These are phyloP conservation scores for Brachyptera risi DNA, from an alignment of 2,888 invertebrate species.

Conservation along the genomic window DNA sequence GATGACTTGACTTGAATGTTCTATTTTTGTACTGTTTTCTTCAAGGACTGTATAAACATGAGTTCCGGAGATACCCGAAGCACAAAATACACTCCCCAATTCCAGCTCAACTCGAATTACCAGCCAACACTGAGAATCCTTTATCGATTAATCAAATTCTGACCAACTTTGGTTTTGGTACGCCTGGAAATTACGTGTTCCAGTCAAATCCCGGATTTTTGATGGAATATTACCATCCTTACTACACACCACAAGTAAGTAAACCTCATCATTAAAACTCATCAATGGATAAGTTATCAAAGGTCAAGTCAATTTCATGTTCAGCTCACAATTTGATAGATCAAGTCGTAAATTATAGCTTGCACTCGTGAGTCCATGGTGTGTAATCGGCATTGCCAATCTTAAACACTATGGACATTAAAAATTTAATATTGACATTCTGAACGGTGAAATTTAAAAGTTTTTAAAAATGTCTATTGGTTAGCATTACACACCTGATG, in stretches of 20 bases:
- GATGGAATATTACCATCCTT: conserved; percentile 27
- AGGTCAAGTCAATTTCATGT: no score
- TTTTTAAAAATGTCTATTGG: no score
- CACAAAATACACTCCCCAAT: conserved; percentile 11
- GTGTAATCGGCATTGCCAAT: no score
- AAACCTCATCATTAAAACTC: no score
- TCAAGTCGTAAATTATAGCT: no score
- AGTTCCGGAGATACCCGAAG: conserved; percentile 4
- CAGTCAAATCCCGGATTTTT: conserved; percentile 19
- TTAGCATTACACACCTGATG: no score
- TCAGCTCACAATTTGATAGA: no score
- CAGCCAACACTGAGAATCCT: not conserved
- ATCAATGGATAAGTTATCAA: no score
- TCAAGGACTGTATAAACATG: conserved; percentile 24
- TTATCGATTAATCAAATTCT: not conserved
- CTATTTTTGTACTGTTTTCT: not conserved
- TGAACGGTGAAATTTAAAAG: no score
- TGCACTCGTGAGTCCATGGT: no score
- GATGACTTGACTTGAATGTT: not conserved
- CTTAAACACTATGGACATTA: no score
- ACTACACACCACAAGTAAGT: conserved; percentile 27
- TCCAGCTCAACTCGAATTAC: conserved; percentile 20
- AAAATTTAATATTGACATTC: no score
- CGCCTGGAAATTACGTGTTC: conserved; percentile 6
- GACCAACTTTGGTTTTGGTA: not conserved